These are phyloP conservation scores for Leptodirus hochenwartii DNA, from an alignment of 2,888 invertebrate genomes.

Conservation along the genomic window DNA sequence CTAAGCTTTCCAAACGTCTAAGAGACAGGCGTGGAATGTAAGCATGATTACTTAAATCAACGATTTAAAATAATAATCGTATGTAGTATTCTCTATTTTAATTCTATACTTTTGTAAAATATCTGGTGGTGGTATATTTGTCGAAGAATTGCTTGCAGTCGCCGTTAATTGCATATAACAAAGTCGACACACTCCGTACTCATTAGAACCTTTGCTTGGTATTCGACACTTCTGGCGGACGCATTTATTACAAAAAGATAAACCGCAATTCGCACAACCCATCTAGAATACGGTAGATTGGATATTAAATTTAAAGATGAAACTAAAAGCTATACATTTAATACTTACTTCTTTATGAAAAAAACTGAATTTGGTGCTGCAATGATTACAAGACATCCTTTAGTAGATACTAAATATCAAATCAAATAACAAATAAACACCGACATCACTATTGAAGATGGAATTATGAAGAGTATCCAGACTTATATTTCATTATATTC, in stretches of 20 bases:
- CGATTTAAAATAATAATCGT: constrained; percentile 1
- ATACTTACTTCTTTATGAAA: constrained; percentile 49
- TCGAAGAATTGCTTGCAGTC: constrained; percentile 14
- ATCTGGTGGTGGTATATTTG: constrained; percentile 32
- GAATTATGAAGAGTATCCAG: too few species aligned
- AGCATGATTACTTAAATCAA: too few species aligned
- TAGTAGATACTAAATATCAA: too few species aligned
- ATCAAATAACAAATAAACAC: too few species aligned
- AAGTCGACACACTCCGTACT: constrained; percentile 46
- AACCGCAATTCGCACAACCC: constrained; percentile 70
- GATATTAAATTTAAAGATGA: too few species aligned
- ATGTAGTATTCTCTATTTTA: constrained; percentile 2
- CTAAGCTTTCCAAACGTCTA: constrained; percentile 33
- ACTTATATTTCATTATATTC: too few species aligned
- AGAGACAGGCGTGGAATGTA: too few species aligned
- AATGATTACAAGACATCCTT: constrained; percentile 55
- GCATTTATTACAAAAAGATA: constrained; percentile 70
- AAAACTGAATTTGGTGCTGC: constrained; percentile 48
- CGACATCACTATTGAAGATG: too few species aligned
- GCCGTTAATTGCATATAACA: constrained; percentile 28
- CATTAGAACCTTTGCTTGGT: constrained; percentile 37
- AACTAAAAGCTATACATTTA: constrained; percentile 7
- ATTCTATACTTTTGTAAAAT: constrained; percentile 32
- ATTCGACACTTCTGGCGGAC: constrained; percentile 50
- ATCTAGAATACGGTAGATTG: constrained; percentile 50